Base-by-base conservation (phyloP, 2,797 vertebrate genomes). In the Anniella stebbinsi region DNA sequence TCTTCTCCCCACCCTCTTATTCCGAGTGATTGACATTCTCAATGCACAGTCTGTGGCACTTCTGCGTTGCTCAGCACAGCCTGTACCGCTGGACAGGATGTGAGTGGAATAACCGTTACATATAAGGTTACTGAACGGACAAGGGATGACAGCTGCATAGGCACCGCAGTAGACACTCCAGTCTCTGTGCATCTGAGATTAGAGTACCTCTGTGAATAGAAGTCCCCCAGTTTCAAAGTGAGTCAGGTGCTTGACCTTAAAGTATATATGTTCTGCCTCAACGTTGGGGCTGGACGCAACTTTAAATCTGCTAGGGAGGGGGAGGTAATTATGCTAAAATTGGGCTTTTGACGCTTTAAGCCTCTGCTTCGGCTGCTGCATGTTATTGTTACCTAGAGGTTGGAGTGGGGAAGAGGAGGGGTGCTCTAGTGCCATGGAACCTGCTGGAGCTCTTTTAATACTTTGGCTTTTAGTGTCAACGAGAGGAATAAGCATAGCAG, bases 11-110 rank as follows among this genome's bases (percentile, higher is more conserved):
- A 15, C 13, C 25, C 18, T 8, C 9, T 25, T 23, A 4, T 0
- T 0, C 7, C 80, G 36, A 85, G 0, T 0, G 85, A n/a, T 67
- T 85, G 8, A 83, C 0, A 1, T 78, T 57, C 57, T 81, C 83
- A 88, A 38, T 80, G 88, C 0, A 15, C 18, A 0, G 91, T 67
- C 87, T 89, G 51, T 18, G 0, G 88, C 8, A 8, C 6, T 57
- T 95, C 89, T 66, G 4, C 41, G 0, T 90, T 88, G 67, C 86
- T 23, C 1, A 2, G 69, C 30, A 86, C 33, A 41, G 88, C 66
- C 86, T 5, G 1, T 88, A 84, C 87, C 72, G 36, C 88, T 84
- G 70, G 89, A 89, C 95, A 95, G 96, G 96, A 97, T 95, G 95
- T 33, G 57, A 92, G 80, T 0, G 0, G 90, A 0, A 1, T 60